Conservation (phyloP, 2,113 vertebrate species). For the Gopherus flavomarginatus region DNA sequence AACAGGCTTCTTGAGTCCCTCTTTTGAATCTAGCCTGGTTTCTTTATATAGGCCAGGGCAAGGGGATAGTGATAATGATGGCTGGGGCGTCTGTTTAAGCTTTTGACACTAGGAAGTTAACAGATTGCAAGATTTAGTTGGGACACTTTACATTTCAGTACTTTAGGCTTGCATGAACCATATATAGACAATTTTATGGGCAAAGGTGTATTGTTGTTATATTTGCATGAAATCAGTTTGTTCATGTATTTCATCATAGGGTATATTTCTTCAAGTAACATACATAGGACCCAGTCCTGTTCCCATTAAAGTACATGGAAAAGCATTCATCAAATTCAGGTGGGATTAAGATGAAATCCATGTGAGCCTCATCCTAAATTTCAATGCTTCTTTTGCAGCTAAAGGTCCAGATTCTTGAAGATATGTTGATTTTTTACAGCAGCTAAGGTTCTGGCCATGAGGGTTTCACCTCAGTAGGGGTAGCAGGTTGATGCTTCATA, state of each 20-base stretch:
- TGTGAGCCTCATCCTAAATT: background rate
- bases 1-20: too few species aligned
- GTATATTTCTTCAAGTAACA: background rate
- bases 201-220: background rate
- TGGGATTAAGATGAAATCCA: background rate
- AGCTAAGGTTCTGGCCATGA: background rate
- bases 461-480: background rate
- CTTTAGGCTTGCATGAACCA: background rate
- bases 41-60: background rate
- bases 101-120: slow-evolving; percentile 28
- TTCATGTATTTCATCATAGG: background rate
- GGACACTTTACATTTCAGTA: background rate
- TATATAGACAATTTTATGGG: background rate
- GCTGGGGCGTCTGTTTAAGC: slow-evolving; percentile 18
- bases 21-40: background rate
- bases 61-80: background rate
- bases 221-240: background rate
- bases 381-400: background rate
- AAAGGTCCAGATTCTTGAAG: background rate
- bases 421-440: background rate
- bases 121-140: background rate
- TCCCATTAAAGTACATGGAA: background rate
- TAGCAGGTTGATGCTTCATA: background rate
- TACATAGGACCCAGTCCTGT: background rate
- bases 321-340: background rate